A percentile compares a stretch with the other conserved stretches of the same genome.
Evolutionary conservation across 2,113 vertebrate genomes (phyloP).

Genomic region (Isurus oxyrinchus): DNA sequence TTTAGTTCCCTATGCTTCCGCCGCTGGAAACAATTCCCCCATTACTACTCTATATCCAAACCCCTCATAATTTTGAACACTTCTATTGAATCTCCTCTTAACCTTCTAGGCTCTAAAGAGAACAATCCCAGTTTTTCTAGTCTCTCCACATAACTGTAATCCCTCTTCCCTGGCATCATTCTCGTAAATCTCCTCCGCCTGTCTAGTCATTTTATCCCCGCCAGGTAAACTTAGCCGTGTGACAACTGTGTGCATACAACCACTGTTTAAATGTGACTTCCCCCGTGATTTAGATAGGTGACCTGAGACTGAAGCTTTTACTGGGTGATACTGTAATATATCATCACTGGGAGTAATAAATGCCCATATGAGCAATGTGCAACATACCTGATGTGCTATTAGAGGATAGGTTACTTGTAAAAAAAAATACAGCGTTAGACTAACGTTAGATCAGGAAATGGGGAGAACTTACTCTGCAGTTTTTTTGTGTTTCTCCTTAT

Average conservation of each 20-base stretch:
- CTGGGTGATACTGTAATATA: background rate
- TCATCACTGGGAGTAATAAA: background rate
- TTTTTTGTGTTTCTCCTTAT: constrained; percentile 54
- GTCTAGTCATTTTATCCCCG: background rate
- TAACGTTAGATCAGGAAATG: constrained; percentile 50
- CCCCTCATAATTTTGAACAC: background rate
- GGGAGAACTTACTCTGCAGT: constrained; percentile 57
- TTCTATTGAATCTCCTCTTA: background rate
- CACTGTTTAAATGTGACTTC: background rate
- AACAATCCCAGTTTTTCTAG: background rate
- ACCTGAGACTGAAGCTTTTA: background rate
- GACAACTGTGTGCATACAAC: background rate
- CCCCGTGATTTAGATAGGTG: background rate
- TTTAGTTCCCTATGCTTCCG: background rate
- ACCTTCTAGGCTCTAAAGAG: background rate
- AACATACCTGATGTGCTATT: constrained; percentile 55
- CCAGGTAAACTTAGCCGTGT: background rate
- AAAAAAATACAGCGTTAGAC: constrained; percentile 34
- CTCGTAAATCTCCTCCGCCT: background rate
- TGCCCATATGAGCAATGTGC: constrained; percentile 44
- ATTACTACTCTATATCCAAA: background rate
- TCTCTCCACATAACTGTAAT: background rate
- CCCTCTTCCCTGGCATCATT: background rate
- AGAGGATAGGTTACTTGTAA: constrained; percentile 56
- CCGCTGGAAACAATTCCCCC: background rate